A percentile compares a stretch with the other conserved stretches of the same genome.
These are phyloP conservation scores for Clarias batrachus DNA, from an alignment of 2,113 vertebrate species.

Conservation along the genomic window DNA sequence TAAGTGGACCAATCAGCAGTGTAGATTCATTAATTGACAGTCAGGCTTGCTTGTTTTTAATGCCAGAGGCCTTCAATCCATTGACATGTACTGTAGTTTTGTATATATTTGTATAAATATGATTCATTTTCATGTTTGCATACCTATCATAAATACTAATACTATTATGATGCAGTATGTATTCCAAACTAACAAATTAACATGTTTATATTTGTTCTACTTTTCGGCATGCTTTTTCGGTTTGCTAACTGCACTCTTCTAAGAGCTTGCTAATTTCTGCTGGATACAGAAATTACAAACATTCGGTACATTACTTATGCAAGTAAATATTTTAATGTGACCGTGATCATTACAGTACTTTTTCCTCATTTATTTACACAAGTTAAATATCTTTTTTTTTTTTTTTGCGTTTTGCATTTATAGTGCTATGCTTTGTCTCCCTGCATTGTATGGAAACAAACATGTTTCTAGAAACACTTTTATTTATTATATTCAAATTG, in stretches of 20 bases:
- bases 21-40: conserved; percentile 4
- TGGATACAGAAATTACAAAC: conserved; percentile 69
- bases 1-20: conserved; percentile 46
- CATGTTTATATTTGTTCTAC: conserved; percentile 25
- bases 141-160: conserved; percentile 28
- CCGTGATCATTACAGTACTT: conserved; percentile 6
- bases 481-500: neutral
- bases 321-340: conserved; percentile 16
- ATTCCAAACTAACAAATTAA: conserved; percentile 37
- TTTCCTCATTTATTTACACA: conserved; percentile 4
- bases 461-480: conserved; percentile 14
- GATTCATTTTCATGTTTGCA: conserved; percentile 10
- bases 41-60: conserved; percentile 42
- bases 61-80: conserved; percentile 28
- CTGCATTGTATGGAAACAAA: neutral
- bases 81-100: conserved; percentile 40
- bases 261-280: conserved; percentile 64
- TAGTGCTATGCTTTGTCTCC: neutral
- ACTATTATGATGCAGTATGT: conserved; percentile 36
- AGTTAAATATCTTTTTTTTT: neutral
- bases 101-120: conserved; percentile 46
- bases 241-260: conserved; percentile 22
- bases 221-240: conserved; percentile 36
- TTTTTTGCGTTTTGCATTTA: neutral
- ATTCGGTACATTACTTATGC: conserved; percentile 33